Evolutionary conservation across 2,888 invertebrate genomes (phyloP).

Genomic region (Platypus cylindrus): DNA sequence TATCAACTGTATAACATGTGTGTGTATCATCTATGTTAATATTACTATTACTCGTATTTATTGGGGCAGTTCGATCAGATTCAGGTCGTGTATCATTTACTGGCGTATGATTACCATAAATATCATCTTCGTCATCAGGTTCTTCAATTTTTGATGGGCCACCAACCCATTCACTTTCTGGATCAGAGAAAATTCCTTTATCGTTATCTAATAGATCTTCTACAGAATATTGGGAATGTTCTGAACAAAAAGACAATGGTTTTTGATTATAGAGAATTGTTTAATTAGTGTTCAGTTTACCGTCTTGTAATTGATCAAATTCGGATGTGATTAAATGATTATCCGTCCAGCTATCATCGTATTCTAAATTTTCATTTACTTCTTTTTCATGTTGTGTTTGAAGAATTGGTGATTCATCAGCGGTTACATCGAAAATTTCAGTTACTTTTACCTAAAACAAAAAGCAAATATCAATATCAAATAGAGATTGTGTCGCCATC

Average conservation of each 20-base stretch:
- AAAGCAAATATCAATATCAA: neutral
- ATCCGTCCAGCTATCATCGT: slow-evolving; percentile 51
- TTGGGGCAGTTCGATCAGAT: slow-evolving; percentile 9
- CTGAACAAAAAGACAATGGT: slow-evolving; percentile 23
- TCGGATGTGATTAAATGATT: no score
- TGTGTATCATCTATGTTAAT: no score
- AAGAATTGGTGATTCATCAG: slow-evolving; percentile 53
- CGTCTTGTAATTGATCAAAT: slow-evolving; percentile 16
- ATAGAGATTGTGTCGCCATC: no score
- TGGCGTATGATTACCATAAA: slow-evolving; percentile 3
- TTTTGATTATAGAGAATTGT: neutral
- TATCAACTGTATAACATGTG: no score
- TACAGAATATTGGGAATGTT: slow-evolving; percentile 36
- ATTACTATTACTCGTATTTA: neutral
- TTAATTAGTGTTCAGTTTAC: neutral
- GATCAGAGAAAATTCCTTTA: slow-evolving; percentile 49
- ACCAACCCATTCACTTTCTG: slow-evolving; percentile 55
- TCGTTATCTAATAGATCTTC: slow-evolving; percentile 45
- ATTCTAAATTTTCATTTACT: slow-evolving; percentile 49
- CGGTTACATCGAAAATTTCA: slow-evolving; percentile 80
- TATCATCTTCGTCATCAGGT: slow-evolving; percentile 24
- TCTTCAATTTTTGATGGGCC: slow-evolving; percentile 28
- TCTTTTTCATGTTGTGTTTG: slow-evolving; percentile 49
- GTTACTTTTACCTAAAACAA: slow-evolving; percentile 61
- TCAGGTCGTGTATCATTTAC: slow-evolving; percentile 13